A percentile compares a stretch with the other conserved stretches of the same genome.
These are phyloP conservation scores for Dysmachus trigonus DNA, from an alignment of 2,888 invertebrate species.

Conservation along the genomic window DNA sequence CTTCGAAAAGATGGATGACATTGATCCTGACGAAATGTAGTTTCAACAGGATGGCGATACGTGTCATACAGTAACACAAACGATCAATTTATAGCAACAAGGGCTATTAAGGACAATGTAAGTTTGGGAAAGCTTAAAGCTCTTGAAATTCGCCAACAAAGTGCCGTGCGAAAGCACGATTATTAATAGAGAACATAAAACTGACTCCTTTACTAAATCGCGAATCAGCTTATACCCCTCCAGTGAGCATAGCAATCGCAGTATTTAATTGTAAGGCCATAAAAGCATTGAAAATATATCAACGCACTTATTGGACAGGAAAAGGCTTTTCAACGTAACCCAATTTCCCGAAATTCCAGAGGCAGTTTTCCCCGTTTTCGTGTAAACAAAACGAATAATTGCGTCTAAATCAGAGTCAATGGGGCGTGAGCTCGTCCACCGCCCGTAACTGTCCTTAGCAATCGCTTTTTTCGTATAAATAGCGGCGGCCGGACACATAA, in stretches of 20 bases:
- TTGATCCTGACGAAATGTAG: no score
- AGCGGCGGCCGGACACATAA: neutral
- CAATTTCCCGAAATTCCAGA: neutral
- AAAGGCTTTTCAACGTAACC: neutral
- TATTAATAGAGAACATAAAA: no score
- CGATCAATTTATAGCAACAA: no score
- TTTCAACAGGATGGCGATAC: no score
- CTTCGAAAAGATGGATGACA: no score
- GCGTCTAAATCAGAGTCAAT: conserved; percentile 26
- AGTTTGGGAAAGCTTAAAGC: no score
- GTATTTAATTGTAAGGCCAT: neutral
- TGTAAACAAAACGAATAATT: conserved; percentile 17
- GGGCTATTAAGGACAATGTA: no score
- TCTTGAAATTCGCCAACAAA: no score
- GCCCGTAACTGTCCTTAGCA: conserved; percentile 20
- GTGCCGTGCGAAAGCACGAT: no score
- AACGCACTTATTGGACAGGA: neutral
- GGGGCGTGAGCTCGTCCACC: neutral
- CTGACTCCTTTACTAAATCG: no score
- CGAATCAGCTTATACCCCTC: neutral
- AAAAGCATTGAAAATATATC: neutral
- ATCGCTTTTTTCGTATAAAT: conserved; percentile 29
- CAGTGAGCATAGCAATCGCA: neutral
- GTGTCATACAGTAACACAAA: no score
- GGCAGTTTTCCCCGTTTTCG: neutral